phyloP scores from a whole-genome alignment of 2,888 invertebrate species.

The Blomia tropicalis region DNA sequence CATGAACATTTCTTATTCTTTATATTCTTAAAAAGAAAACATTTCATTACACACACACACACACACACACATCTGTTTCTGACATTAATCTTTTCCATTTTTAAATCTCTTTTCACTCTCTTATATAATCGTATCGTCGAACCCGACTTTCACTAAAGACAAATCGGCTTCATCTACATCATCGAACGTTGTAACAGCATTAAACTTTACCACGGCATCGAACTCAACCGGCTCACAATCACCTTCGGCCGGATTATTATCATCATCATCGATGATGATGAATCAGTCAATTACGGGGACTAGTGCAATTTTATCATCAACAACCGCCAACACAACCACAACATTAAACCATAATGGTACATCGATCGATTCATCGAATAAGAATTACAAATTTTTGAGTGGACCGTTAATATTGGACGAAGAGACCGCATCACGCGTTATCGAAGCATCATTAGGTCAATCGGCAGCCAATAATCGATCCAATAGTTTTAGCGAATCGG shows the following conservation, averaged over 20 bases:
- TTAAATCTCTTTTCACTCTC: neutral
- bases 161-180: too few relatives aligned
- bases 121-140: too few relatives aligned
- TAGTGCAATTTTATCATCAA: neutral
- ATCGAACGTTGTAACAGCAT: neutral
- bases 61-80: too few relatives aligned
- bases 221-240: neutral
- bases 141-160: too few relatives aligned
- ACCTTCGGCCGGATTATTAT: too few relatives aligned
- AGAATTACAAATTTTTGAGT: neutral
- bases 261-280: neutral
- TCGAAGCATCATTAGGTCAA: slow-evolving; percentile 9
- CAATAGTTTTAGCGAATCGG: neutral
- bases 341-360: neutral
- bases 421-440: slow-evolving; percentile 25
- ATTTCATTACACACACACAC: too few relatives aligned
- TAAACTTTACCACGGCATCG: neutral
- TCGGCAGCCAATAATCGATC: neutral
- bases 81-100: too few relatives aligned
- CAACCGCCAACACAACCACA: too few relatives aligned
- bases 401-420: slow-evolving; percentile 22
- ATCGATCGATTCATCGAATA: neutral
- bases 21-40: neutral
- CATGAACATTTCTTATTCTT: neutral
- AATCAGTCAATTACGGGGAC: neutral